Evolutionary conservation across 2,113 vertebrate genomes (phyloP), one percentile per base, ranked within the genome.

Genomic region (Phaethornis superciliosus): DNA sequence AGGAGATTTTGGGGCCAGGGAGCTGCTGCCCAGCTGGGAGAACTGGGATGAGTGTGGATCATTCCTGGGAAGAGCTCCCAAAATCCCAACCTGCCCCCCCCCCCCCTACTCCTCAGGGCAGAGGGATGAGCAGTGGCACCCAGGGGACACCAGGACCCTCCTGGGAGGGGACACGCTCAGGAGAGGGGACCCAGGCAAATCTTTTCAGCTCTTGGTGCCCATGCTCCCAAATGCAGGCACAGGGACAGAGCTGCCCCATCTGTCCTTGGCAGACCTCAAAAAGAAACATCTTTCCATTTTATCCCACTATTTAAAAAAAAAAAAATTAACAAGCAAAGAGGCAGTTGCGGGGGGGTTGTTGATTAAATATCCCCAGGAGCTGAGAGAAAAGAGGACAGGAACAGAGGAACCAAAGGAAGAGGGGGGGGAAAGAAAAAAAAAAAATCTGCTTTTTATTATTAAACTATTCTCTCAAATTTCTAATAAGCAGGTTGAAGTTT

Each of bases 401-500:
- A 95, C 62, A 71, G 17, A 42, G 89, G 65, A 86, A 88, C 85
- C 44, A 69, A 76, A 47, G 10, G 2, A 17, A 5, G 47, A 10
- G 21, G 65, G 42, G 10, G 2, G 17, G 5, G 22, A 23, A 49
- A 69, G 42, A 30, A 37, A 58, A 27, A 40, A 63, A 78, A 72
- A 60, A 88, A 82, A 63, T 63, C 82, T 81, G 85, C 91, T 95
- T 95, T 96, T 97, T 97, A 97, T 97, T 98, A 96, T 96, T 96
- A 94, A 96, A 85, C 94, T 86, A 96, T 97, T 97, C 96, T 96
- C 97, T 98, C 96, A 89, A 91, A 97, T 98, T 98, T 98, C 95
- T 97, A 98, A 98, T 98, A 98, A 97, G 95, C 95, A 97, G 97
- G 91, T 97, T 96, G 96, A 91, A 96, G 97, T 97, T 98, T 97